These are phyloP conservation scores for Oconnorella tubifera DNA, from an alignment of 2,888 invertebrate genomes.

Conservation along the genomic window DNA sequence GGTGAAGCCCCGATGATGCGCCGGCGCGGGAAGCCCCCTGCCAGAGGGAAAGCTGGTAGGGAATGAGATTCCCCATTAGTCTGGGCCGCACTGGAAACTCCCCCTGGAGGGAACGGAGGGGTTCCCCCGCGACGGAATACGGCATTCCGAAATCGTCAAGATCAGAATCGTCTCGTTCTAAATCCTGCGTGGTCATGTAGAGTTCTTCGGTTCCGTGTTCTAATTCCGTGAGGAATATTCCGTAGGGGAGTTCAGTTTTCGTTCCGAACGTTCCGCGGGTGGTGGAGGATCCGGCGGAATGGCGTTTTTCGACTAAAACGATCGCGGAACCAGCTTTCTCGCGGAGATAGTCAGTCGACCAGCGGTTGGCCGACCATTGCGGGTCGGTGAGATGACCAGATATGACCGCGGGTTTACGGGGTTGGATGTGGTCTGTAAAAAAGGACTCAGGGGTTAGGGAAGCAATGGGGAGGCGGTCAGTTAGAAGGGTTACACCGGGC, in stretches of 20 bases:
- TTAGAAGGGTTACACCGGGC: not conserved
- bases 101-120: constrained; percentile 12
- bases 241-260: constrained; percentile 19
- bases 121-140: constrained; percentile 17
- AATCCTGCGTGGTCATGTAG: constrained; percentile 31
- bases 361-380: constrained; percentile 18
- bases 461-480: constrained; percentile 13
- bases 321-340: constrained; percentile 19
- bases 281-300: not conserved
- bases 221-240: constrained; percentile 18
- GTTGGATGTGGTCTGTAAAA: constrained; percentile 19
- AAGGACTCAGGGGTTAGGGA: constrained; percentile 19
- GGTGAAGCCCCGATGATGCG: constrained; percentile 29
- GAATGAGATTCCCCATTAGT: constrained; percentile 21
- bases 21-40: constrained; percentile 22
- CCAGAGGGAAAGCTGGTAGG: constrained; percentile 30
- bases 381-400: constrained; percentile 11
- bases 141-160: constrained; percentile 27
- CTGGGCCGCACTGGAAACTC: constrained; percentile 25
- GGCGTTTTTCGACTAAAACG: constrained; percentile 26
- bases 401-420: constrained; percentile 24
- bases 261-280: not conserved
- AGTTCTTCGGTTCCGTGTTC: constrained; percentile 13
- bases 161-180: constrained; percentile 24
- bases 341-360: constrained; percentile 24